Evolutionary conservation across 2,113 vertebrate genomes (phyloP).

Genomic region (Periophthalmus modestus): DNA sequence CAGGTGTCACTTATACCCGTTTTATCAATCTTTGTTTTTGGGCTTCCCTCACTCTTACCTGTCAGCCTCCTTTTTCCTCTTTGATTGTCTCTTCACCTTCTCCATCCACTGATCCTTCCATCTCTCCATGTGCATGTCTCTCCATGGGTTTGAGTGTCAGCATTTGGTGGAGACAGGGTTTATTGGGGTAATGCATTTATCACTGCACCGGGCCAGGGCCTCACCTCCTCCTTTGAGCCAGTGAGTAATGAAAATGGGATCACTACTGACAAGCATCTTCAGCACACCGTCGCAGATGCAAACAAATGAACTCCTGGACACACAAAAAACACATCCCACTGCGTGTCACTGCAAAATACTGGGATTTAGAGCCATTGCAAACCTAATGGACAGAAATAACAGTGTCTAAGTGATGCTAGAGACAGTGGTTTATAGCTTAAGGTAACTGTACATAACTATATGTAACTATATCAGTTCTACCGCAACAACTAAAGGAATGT

Average conservation of each 20-base stretch:
- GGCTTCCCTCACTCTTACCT: slow-evolving; percentile 58
- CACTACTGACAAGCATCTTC: slow-evolving; percentile 75
- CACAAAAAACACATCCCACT: slow-evolving; percentile 17
- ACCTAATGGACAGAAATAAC: slow-evolving; percentile 3
- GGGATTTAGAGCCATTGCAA: slow-evolving; percentile 31
- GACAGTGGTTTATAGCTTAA: neutral
- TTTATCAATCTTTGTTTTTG: slow-evolving; percentile 45
- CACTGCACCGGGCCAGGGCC: slow-evolving; percentile 70
- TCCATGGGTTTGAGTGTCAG: slow-evolving; percentile 52
- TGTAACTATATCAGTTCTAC: no score
- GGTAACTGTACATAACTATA: no score
- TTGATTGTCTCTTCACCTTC: slow-evolving; percentile 69
- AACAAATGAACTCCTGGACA: slow-evolving; percentile 33
- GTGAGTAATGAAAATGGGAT: slow-evolving; percentile 82
- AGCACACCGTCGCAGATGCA: slow-evolving; percentile 39
- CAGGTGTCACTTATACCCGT: slow-evolving; percentile 60
- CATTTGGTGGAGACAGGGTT: slow-evolving; percentile 71
- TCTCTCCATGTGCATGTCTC: slow-evolving; percentile 30
- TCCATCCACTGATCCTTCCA: slow-evolving; percentile 58
- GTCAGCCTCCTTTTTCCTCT: slow-evolving; percentile 62
- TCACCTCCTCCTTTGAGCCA: slow-evolving; percentile 75
- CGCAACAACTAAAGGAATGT: no score
- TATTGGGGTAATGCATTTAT: slow-evolving; percentile 79
- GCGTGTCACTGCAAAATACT: slow-evolving; percentile 33
- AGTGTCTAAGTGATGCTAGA: neutral